Evolutionary conservation across 53 echinoderm and acorn worm genomes (phyloP).

Genomic region (Echinometra lucunter): DNA sequence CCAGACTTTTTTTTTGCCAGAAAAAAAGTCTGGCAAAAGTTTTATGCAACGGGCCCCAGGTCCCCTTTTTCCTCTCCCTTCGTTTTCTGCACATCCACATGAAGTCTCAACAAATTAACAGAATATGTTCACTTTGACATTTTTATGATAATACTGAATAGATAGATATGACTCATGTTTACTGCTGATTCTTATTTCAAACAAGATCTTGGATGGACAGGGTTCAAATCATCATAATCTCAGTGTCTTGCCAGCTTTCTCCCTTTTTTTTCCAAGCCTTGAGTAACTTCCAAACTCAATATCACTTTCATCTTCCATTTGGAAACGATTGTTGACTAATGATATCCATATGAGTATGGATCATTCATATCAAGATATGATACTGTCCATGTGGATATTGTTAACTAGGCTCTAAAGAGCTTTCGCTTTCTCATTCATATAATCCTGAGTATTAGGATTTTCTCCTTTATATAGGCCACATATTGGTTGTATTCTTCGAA

Average conservation of each 20-base stretch:
- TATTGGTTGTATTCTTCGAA: not conserved
- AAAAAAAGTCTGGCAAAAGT: not conserved
- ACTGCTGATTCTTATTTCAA: not conserved
- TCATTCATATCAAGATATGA: conserved; percentile 31
- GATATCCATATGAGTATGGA: conserved; percentile 4
- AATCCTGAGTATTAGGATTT: conserved; percentile 5
- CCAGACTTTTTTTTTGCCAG: too few relatives aligned
- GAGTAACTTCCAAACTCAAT: not conserved
- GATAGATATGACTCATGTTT: not conserved
- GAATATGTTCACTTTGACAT: too few relatives aligned
- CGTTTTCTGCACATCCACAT: too few relatives aligned
- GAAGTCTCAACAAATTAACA: too few relatives aligned
- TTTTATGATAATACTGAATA: not conserved
- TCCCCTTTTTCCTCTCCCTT: not conserved
- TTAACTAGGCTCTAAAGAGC: conserved; percentile 32
- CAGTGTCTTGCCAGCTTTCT: not conserved
- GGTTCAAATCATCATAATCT: not conserved
- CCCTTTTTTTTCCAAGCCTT: not conserved
- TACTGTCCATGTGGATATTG: conserved; percentile 43
- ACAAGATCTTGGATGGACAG: not conserved
- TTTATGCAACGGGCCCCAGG: not conserved
- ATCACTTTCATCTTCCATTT: conserved; percentile 54
- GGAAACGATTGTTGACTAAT: conserved; percentile 34
- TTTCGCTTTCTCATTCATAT: conserved; percentile 53
- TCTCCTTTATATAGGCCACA: conserved; percentile 3